Evolutionary conservation across 1,140 invertebrate genomes (phyloP).

Genomic region (Drosophila ficusphila): DNA sequence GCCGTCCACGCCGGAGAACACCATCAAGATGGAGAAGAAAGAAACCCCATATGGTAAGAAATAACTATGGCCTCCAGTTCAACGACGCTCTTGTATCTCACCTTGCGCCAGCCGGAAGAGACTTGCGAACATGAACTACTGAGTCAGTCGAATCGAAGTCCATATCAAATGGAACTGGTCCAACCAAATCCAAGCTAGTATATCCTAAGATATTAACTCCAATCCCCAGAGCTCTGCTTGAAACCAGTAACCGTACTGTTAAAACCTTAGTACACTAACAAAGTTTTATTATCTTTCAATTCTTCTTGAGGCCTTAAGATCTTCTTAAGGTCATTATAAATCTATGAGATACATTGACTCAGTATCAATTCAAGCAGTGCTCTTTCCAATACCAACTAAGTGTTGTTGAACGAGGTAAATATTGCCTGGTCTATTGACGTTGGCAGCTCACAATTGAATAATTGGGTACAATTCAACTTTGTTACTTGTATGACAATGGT

Average conservation of each 20-base stretch:
- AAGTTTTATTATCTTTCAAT: too few relatives aligned
- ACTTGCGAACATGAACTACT: constrained; percentile 5
- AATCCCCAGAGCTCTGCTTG: not conserved
- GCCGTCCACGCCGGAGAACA: constrained; percentile 82
- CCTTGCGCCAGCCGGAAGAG: constrained; percentile 6
- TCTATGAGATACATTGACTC: too few relatives aligned
- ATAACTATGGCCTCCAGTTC: constrained; percentile 16
- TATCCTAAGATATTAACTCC: not conserved
- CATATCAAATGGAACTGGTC: constrained; percentile 9
- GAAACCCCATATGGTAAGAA: constrained; percentile 94
- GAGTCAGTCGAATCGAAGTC: constrained; percentile 34
- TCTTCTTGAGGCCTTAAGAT: too few relatives aligned
- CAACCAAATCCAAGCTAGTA: constrained; percentile 3
- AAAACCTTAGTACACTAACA: too few relatives aligned
- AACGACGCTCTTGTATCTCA: constrained; percentile 10
- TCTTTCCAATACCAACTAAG: constrained; percentile 10
- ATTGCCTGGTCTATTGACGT: constrained; percentile 8
- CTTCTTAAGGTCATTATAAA: too few relatives aligned
- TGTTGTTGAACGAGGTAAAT: constrained; percentile 16
- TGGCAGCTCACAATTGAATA: constrained; percentile 65
- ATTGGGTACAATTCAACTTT: constrained; percentile 66
- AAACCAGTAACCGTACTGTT: not conserved
- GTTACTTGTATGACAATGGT: constrained; percentile 83
- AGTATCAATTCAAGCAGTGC: not conserved
- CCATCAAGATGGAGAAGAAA: constrained; percentile 91